Base-by-base conservation (phyloP, 2,888 invertebrate genomes). In the Fabriciana adippe region DNA sequence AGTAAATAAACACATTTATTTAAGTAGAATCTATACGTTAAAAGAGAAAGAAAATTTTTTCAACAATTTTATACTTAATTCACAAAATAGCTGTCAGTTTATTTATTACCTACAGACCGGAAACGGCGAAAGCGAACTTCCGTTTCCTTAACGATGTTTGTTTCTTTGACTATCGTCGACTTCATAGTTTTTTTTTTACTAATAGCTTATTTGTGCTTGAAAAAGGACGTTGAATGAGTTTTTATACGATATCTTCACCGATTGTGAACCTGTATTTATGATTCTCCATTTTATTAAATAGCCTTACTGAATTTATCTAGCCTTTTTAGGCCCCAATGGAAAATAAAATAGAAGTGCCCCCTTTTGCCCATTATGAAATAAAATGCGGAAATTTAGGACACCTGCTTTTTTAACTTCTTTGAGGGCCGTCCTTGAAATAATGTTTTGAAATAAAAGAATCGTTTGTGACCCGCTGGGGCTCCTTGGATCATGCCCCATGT, bases 71-170 rank as follows among this genome's bases (percentile, higher is more conserved):
- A 11, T 48, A 61, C 26, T 16, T 16, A 51, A 31, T 61, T 61
- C 31, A 31, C 48, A 31, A 60, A 61, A 61, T 50, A 66, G 54
- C 35, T 48, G 48, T 35, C 54, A 47, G 14, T 47, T 47, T 67
- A 63, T 63, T 57, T 67, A 67, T 67, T 63, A 55, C 48, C 51
- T 35, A 50, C 59, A 57, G 64, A 51, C 69, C 63, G 73, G 72
- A 72, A 69, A 69, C 65, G 69, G 67, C 66, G 56, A 62, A 72
- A 63, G 69, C 73, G 60, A 60, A 65, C 61, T 68, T 72, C 73
- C 73, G 68, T 50, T 71, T 68, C 67, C 66, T 69, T 69, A 35
- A 73, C 67, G 73, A 72, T 71, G 71, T 73, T 73, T 72, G 72
- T 73, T 69, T 71, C 66, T 71, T 56, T 57, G 48, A 59, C 26